A percentile compares a stretch with the other conserved stretches of the same genome.
Evolutionary conservation across 2,888 invertebrate species (phyloP).

Genomic region (Volucella inanis): DNA sequence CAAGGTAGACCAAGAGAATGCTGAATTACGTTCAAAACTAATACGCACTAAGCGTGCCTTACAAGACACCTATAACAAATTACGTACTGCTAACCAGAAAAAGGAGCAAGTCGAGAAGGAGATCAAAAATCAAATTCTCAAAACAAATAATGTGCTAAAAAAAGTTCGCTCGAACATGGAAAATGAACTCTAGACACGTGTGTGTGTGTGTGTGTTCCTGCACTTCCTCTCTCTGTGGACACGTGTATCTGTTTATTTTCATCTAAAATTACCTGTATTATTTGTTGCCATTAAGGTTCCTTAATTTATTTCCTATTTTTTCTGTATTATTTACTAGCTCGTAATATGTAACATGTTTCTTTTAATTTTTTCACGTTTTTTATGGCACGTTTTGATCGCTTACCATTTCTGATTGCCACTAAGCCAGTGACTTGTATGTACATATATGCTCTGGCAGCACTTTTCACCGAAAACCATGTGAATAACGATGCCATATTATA

Average conservation of each 20-base stretch:
- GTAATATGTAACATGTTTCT: constrained; percentile 12
- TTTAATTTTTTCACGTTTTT: constrained; percentile 13
- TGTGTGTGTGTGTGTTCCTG: not conserved
- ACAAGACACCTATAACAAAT: constrained; percentile 89
- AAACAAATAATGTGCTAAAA: constrained; percentile 90
- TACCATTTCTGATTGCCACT: no score
- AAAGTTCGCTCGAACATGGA: constrained; percentile 90
- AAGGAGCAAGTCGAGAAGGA: constrained; percentile 93
- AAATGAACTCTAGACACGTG: constrained; percentile 80
- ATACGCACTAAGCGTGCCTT: constrained; percentile 89
- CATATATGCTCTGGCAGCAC: no score
- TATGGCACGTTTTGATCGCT: not conserved
- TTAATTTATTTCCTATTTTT: constrained; percentile 55
- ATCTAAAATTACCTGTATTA: constrained; percentile 53
- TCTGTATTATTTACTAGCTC: not conserved
- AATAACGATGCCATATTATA: no score
- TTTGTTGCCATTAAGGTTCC: constrained; percentile 63
- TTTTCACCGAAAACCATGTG: no score
- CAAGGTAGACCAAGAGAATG: constrained; percentile 87
- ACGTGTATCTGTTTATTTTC: constrained; percentile 21
- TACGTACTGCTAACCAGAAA: constrained; percentile 90
- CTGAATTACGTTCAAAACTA: constrained; percentile 88
- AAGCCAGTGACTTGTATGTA: no score
- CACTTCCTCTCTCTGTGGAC: not conserved
- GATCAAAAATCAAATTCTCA: constrained; percentile 91